phyloP scores from a whole-genome alignment of 2,797 vertebrate genomes.

The Sebastes oblongus region DNA sequence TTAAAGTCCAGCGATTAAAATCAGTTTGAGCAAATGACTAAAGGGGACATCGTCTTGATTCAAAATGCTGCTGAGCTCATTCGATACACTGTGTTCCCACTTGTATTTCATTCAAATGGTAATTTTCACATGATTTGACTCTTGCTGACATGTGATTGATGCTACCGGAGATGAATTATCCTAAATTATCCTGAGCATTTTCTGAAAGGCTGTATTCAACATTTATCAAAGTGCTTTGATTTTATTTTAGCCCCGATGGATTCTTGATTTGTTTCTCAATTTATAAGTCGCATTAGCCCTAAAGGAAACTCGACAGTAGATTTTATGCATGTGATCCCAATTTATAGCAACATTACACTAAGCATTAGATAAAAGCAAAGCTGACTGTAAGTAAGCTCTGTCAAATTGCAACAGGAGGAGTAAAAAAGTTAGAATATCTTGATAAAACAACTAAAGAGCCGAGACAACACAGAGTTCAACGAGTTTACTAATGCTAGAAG shows the following conservation, averaged over 20 bases:
- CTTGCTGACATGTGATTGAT: constrained; percentile 1
- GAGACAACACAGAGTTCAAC: background rate
- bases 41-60: background rate
- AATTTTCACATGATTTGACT: constrained; percentile 4
- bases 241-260: background rate
- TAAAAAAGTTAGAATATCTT: background rate
- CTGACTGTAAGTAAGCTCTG: background rate
- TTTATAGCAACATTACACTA: background rate
- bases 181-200: background rate
- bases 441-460: background rate
- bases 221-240: background rate
- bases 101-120: constrained; percentile 1
- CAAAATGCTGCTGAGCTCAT: background rate
- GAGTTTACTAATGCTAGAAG: background rate
- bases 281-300: background rate
- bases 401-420: background rate
- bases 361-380: background rate
- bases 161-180: background rate
- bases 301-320: background rate
- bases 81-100: background rate
- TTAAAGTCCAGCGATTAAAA: constrained; percentile 2
- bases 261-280: background rate
- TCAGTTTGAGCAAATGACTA: background rate
- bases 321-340: background rate
- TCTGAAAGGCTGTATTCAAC: background rate